Percentiles rank a stretch among this genome's conserved stretches.
phyloP scores from a whole-genome alignment of 2,888 invertebrate species.

The Apodemia duryi region DNA sequence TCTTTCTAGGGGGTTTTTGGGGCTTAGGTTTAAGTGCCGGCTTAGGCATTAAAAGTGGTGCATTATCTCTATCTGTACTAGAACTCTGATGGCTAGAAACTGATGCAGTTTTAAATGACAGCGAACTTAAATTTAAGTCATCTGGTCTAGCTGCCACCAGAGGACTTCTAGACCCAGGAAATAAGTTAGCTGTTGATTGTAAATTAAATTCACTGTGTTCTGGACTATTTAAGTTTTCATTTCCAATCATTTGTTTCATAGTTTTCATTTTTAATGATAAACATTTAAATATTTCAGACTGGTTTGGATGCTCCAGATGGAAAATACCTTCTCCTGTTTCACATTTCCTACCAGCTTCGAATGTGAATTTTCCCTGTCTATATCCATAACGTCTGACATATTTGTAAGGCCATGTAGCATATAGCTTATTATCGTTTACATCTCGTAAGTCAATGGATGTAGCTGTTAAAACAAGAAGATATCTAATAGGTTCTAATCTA shows the following conservation, averaged over 20 bases:
- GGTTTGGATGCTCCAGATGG: slow-evolving; percentile 88
- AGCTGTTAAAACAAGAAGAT: slow-evolving; percentile 86
- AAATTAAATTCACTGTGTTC: slow-evolving; percentile 87
- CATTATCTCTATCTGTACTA: slow-evolving; percentile 58
- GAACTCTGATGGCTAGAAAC: slow-evolving; percentile 62
- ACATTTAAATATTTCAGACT: slow-evolving; percentile 90
- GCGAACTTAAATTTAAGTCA: slow-evolving; percentile 65
- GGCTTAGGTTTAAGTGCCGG: slow-evolving; percentile 82
- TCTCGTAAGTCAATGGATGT: slow-evolving; percentile 87
- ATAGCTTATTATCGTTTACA: slow-evolving; percentile 80
- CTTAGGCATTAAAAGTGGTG: slow-evolving; percentile 71
- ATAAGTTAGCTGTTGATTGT: slow-evolving; percentile 86
- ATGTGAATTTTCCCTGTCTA: slow-evolving; percentile 90
- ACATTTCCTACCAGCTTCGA: slow-evolving; percentile 93
- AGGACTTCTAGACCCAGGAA: slow-evolving; percentile 90
- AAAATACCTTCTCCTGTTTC: slow-evolving; percentile 92
- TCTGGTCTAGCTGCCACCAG: slow-evolving; percentile 81
- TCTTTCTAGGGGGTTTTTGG: slow-evolving; percentile 81
- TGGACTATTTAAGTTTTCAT: slow-evolving; percentile 81
- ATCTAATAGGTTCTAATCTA: slow-evolving; percentile 84
- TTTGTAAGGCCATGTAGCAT: slow-evolving; percentile 91
- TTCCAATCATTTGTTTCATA: slow-evolving; percentile 90
- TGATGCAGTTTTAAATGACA: slow-evolving; percentile 68
- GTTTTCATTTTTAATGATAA: slow-evolving; percentile 91
- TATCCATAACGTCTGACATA: slow-evolving; percentile 92